phyloP scores from a whole-genome alignment of 2,888 invertebrate genomes.

The Drosophila monieri region DNA sequence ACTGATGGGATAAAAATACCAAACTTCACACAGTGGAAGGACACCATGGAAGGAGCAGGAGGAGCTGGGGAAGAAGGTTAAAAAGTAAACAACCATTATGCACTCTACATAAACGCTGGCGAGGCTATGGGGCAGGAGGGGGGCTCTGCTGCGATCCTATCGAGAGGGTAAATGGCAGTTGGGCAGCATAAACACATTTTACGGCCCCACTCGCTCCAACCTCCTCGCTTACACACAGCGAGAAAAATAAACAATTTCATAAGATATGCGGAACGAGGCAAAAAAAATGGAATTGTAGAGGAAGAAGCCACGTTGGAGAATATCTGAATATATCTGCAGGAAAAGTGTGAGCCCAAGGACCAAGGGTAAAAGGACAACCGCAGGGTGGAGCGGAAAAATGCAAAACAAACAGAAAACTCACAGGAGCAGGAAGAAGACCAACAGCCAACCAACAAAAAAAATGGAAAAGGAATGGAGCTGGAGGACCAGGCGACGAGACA shows the following conservation, averaged over 20 bases:
- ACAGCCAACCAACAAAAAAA: not conserved
- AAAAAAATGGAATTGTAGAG: slow-evolving; percentile 16
- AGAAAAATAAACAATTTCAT: slow-evolving; percentile 77
- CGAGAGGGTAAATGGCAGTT: slow-evolving; percentile 55
- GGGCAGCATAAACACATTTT: slow-evolving; percentile 72
- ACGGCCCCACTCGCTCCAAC: slow-evolving; percentile 33
- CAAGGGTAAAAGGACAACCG: slow-evolving; percentile 49
- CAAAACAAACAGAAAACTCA: slow-evolving; percentile 71
- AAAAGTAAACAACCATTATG: slow-evolving; percentile 79
- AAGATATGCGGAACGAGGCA: slow-evolving; percentile 67
- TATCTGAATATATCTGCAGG: slow-evolving; percentile 68
- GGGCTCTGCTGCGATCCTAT: slow-evolving; percentile 17
- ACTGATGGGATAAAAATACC: slow-evolving; percentile 36
- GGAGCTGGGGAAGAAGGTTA: slow-evolving; percentile 49
- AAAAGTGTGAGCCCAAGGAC: slow-evolving; percentile 20
- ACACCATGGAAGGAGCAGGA: not conserved
- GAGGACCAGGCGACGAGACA: slow-evolving; percentile 72
- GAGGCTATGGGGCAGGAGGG: slow-evolving; percentile 4
- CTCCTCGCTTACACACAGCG: slow-evolving; percentile 36
- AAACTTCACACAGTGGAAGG: slow-evolving; percentile 16
- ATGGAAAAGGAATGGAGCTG: slow-evolving; percentile 2
- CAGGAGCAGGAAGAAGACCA: slow-evolving; percentile 3
- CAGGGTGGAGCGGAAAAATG: slow-evolving; percentile 67
- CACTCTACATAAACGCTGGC: slow-evolving; percentile 67
- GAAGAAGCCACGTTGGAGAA: slow-evolving; percentile 52